Base-by-base conservation (phyloP, 1,140 invertebrate species). In the Philaenus spumarius region DNA sequence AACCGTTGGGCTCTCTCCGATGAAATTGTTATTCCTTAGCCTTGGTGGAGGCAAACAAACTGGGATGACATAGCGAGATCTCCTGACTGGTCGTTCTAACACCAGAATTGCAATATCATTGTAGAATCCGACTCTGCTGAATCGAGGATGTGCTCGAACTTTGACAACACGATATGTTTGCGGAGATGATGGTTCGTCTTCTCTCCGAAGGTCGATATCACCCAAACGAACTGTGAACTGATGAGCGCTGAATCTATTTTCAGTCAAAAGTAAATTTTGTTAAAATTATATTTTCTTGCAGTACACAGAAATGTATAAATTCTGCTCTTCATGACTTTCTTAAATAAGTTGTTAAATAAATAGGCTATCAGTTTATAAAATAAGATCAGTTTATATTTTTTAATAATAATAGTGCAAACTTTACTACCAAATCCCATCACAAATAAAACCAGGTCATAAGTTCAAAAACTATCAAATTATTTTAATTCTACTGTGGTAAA, bases 41-140 rank as follows among this genome's bases (percentile, higher is more conserved):
- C 77, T 72, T 1, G 72, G 73, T 11, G 77, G 76, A 0, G 93
- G 93, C 35, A 95, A 72, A 71, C 93, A 96, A 43, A 95, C 82
- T 1, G 93, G 92, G 59, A 90, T 87, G 11, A 94, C 85, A 69
- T 94, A 95, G 67, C 88, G 84, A 1, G 83, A 85, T 69, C 82
- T 85, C 59, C 82, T 80, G 5, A 90, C 90, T 1, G 85, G 82
- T 50, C 84, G 76, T 17, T 79, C 82, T 0, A 93, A 71, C 37
- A 89, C 85, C 14, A 94, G 73, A 1, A 94, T 77, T 1, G 93
- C 92, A 57, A 95, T 91, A 65, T 96, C 93, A 61, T 95, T 95
- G 71, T 95, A 94, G 73, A 90, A 95, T 5, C 90, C 90, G 42
- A 90, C 84, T 19, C 89, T 77, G 14, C 83, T 87, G 75, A 93